Evolutionary conservation across 1,140 invertebrate species (phyloP).

Genomic region (Brevipalpus yothersi): DNA sequence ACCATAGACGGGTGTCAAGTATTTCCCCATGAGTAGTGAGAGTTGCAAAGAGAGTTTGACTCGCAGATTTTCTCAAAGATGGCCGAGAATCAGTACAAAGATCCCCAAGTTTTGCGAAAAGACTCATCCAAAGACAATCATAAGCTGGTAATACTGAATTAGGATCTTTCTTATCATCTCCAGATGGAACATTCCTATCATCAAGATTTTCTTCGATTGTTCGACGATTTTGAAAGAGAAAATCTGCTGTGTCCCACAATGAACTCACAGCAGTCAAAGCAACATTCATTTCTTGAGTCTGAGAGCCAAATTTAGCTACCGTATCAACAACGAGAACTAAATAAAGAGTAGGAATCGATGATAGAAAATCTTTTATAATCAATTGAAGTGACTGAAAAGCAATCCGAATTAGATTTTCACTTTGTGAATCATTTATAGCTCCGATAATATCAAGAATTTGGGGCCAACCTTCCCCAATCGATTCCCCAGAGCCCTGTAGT

Average conservation of each 20-base stretch:
- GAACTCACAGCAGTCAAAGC: conserved; percentile 89
- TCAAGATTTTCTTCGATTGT: conserved; percentile 37
- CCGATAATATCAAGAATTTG: conserved; percentile 78
- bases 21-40: conserved; percentile 79
- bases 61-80: conserved; percentile 88
- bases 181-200: background rate
- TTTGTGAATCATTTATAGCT: conserved; percentile 70
- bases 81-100: conserved; percentile 82
- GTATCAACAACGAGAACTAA: conserved; percentile 76
- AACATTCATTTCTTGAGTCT: conserved; percentile 91
- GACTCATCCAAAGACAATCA: conserved; percentile 83
- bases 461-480: conserved; percentile 66
- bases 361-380: conserved; percentile 85
- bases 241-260: conserved; percentile 95
- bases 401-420: conserved; percentile 67
- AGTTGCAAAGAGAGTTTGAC: conserved; percentile 91
- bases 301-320: conserved; percentile 80
- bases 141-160: conserved; percentile 35
- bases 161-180: background rate
- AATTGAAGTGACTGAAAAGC: conserved; percentile 89
- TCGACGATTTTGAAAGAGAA: conserved; percentile 80
- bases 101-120: conserved; percentile 57
- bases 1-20: conserved; percentile 64
- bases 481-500: conserved; percentile 72
- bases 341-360: conserved; percentile 59